Percentiles rank a stretch among this genome's conserved stretches.
Conservation (phyloP, 2,797 vertebrate genomes). For the Tapera naevia region DNA sequence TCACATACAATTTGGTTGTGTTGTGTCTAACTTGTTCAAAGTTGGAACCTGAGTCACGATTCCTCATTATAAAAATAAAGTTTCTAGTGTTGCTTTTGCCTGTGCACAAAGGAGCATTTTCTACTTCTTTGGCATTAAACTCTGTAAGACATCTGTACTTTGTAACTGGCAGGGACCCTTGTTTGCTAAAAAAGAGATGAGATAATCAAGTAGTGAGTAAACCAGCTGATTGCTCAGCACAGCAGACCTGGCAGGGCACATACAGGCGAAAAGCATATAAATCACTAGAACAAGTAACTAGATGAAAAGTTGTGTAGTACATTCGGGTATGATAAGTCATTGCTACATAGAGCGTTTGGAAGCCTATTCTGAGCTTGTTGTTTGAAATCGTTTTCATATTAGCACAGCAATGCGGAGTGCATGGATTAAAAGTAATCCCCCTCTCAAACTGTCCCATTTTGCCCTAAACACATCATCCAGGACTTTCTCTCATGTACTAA, state of each 20-base stretch:
- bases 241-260: neutral
- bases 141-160: conserved; percentile 7
- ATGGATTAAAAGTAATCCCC: neutral
- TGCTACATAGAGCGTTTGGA: neutral
- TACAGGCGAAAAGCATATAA: neutral
- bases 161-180: conserved; percentile 9
- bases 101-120: conserved; percentile 11
- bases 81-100: neutral
- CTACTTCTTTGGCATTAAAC: conserved; percentile 33
- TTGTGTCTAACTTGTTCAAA: neutral
- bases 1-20: neutral
- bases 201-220: conserved; percentile 22
- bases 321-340: neutral
- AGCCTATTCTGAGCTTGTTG: neutral
- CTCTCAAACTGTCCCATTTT: neutral
- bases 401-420: neutral
- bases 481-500: neutral
- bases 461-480: neutral
- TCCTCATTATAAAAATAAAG: neutral
- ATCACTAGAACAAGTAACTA: neutral
- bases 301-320: neutral
- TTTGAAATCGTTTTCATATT: neutral
- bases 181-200: conserved; percentile 34
- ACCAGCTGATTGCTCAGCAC: neutral
- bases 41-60: neutral